A percentile compares a stretch with the other conserved stretches of the same genome.
Evolutionary conservation across 37 sponge, comb jelly and placozoan species (phyloP).

Genomic region (Spongilla lacustris): DNA sequence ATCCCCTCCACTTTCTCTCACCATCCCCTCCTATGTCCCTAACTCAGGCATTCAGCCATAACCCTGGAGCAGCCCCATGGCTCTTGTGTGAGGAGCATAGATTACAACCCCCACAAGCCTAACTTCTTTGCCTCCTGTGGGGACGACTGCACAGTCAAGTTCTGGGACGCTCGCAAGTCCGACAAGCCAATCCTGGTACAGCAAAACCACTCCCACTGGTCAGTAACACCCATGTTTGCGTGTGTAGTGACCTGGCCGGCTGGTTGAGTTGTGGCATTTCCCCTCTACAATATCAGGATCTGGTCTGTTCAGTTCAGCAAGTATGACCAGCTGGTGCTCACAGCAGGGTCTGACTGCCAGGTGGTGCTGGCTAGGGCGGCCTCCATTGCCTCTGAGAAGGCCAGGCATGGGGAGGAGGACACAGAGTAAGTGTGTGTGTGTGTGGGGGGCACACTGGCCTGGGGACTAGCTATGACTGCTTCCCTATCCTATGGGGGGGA

Average conservation of each 20-base stretch:
- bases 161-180: conserved; percentile 90
- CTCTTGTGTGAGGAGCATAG: conserved; percentile 82
- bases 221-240: neutral
- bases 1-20: too few species aligned
- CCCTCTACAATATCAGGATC: too few species aligned
- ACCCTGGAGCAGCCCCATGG: conserved; percentile 71
- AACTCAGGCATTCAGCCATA: neutral
- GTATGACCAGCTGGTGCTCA: conserved; percentile 92
- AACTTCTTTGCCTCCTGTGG: conserved; percentile 94
- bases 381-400: conserved; percentile 89
- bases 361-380: conserved; percentile 81
- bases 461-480: too few species aligned
- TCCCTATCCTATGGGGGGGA: too few species aligned
- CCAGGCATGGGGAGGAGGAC: conserved; percentile 73
- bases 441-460: neutral
- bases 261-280: too few species aligned
- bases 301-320: conserved; percentile 94
- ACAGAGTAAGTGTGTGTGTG: conserved; percentile 26
- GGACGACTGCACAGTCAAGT: conserved; percentile 92
- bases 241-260: too few species aligned
- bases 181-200: conserved; percentile 73
- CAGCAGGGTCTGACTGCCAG: conserved; percentile 90
- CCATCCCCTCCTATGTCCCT: neutral
- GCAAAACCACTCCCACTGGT: conserved; percentile 97
- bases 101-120: conserved; percentile 96